Evolutionary conservation across 1,140 invertebrate species (phyloP), one percentile per base, ranked within the genome.

Genomic region (Plodia interpunctella): DNA sequence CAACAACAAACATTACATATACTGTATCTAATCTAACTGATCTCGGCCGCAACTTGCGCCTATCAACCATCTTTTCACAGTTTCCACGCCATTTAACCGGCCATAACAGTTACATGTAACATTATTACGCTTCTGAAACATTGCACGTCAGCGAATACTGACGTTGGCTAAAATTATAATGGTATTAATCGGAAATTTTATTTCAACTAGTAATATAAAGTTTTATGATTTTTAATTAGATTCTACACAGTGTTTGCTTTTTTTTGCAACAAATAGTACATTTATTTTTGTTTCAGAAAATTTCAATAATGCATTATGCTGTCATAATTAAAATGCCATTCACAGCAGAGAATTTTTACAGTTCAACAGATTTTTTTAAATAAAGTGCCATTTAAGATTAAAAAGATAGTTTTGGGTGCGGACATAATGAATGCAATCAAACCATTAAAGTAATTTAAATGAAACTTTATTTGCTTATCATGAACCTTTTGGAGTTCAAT

Each of bases 21-120:
- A 71, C 57, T 62, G 49, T 68, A 71, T 74, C 65, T 74, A 51
- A 66, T 67, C 49, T 54, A 55, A 20, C 57, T 59, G 57, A 62
- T 66, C 54, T 63, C 51, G 54, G 35, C 55, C 60, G 44, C 60
- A 56, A 65, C 57, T 72, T 63, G 55, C 32, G 65, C 62, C 67
- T 72, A 72, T 76, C 68, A 66, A 71, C 59, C 63, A 77, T 78
- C 72, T 76, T 73, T 75, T 74, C 65, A 70, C 62, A 65, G 60
- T 80, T 83, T 85, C 78, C 75, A 71, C 60, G 13, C 74, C 78
- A 78, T 82, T 85, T 70, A 72, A 74, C 55, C 62, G 49, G 49
- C 72, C 68, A 72, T 78, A 72, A 70, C 57, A 61, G 49, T 57
- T 52, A 65, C 56, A 57, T 67, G 53, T 55, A 55, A 64, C 57